phyloP scores from a whole-genome alignment of 1,140 invertebrate species.

The Metaphire vulgaris region DNA sequence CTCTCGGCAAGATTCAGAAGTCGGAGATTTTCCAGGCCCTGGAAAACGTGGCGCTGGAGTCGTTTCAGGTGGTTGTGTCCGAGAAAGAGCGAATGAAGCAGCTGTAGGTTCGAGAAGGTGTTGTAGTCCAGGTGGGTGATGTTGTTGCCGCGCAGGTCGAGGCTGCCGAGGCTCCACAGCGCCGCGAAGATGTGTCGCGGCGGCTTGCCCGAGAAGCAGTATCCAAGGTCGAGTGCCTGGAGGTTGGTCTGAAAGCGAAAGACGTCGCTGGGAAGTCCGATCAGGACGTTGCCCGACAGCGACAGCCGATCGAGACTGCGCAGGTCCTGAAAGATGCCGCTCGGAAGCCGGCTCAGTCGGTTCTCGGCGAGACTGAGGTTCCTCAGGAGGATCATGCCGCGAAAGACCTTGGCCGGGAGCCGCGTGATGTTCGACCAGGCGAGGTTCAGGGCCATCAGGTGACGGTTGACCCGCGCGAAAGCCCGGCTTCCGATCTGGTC shows the following conservation, averaged over 20 bases:
- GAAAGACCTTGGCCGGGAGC: constrained; percentile 14
- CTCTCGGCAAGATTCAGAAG: constrained; percentile 26
- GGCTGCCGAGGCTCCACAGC: constrained; percentile 25
- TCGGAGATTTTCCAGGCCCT: constrained; percentile 17
- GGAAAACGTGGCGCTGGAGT: constrained; percentile 17
- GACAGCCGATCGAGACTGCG: constrained; percentile 20
- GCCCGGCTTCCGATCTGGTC: constrained; percentile 9
- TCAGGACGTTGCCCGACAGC: constrained; percentile 21
- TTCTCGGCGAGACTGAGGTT: constrained; percentile 28
- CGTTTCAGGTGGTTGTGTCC: constrained; percentile 24
- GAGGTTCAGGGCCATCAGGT: constrained; percentile 20
- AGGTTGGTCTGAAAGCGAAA: constrained; percentile 24
- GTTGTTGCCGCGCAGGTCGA: constrained; percentile 29
- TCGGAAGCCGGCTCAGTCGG: constrained; percentile 11
- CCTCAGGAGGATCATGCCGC: constrained; percentile 23
- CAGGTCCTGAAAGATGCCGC: constrained; percentile 24
- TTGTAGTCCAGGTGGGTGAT: constrained; percentile 5
- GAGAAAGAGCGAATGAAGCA: constrained; percentile 21
- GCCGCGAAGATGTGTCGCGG: constrained; percentile 23
- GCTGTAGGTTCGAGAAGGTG: constrained; percentile 18
- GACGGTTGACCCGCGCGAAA: neutral
- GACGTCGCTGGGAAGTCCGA: constrained; percentile 11
- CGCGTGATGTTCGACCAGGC: constrained; percentile 29
- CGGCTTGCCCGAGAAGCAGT: constrained; percentile 17
- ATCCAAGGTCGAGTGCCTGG: constrained; percentile 24